Base-by-base conservation (phyloP, 2,888 invertebrate species). In the Luperina testacea region DNA sequence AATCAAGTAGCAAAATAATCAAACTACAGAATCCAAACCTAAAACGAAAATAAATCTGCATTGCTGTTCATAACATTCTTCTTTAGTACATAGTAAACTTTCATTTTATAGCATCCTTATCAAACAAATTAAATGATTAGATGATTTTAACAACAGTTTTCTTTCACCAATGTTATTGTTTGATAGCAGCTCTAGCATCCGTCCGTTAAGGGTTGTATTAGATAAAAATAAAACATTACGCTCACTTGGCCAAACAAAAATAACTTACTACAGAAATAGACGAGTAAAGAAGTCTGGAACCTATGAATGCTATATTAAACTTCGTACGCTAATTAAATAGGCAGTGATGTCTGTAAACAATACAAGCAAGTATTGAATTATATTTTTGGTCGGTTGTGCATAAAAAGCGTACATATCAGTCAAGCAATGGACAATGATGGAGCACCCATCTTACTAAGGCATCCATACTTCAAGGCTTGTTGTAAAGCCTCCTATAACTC, bases 401-500 rank as follows among this genome's bases (percentile, higher is more conserved):
- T 80, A 84, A 89, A 87, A 89, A 90, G 89, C 88, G 77, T 89
- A 89, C 83, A 78, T 80, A 82, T 91, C 92, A 91, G 90, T 92
- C 91, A 90, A 89, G 90, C 90, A 89, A 88, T 87, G 85, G 85
- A 85, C 87, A 81, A 78, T 64, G 78, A 84, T 84, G 81, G 90
- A 59, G 71, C 71, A 86, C 87, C 90, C 88, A 90, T 90, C 88
- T 82, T 71, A 72, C 79, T 90, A 91, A 91, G 90, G 91, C 91
- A 89, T 80, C 76, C 63, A 79, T 74, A 80, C 72, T 89, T 97
- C 96, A 98, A 90, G 98, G 97, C 95, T 98, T 98, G 92, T 97
- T 98, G 93, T 98, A 98, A 88, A 98, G 97, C 93, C 97, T 97
- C 92, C 97, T 97, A 90, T 98, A 97, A 91, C 97, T 97, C 90